Evolutionary conservation across 2,113 vertebrate species (phyloP).

Genomic region (Mormyrus lacerda): DNA sequence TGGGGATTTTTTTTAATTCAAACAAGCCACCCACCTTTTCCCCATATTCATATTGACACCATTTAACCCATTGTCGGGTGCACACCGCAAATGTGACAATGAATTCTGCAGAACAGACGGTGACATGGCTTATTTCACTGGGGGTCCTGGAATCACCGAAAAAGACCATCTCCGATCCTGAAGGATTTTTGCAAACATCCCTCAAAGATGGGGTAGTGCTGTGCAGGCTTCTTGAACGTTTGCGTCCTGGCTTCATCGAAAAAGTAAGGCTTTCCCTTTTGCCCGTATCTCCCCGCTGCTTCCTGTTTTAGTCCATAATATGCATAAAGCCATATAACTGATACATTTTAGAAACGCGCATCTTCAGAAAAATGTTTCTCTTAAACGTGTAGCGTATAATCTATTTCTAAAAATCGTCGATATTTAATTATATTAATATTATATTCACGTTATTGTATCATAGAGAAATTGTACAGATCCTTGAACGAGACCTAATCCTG

Average conservation of each 20-base stretch:
- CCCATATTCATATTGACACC: conserved; percentile 4
- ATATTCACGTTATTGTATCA: background rate
- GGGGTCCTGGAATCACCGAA: conserved; percentile 90
- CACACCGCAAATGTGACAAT: conserved; percentile 42
- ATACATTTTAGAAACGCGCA: background rate
- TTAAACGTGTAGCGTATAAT: background rate
- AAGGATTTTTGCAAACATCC: conserved; percentile 77
- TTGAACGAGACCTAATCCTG: background rate
- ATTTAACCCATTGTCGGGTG: conserved; percentile 5
- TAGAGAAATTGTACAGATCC: background rate
- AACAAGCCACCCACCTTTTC: conserved; percentile 7
- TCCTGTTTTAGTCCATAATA: background rate
- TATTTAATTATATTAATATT: background rate
- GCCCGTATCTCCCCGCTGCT: conserved; percentile 3
- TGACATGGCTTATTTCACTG: conserved; percentile 91
- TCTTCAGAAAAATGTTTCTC: background rate
- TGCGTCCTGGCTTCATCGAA: conserved; percentile 76
- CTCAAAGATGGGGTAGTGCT: conserved; percentile 84
- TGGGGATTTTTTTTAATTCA: conserved; percentile 3
- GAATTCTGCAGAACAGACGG: conserved; percentile 89
- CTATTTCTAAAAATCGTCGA: background rate
- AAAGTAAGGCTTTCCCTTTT: conserved; percentile 60
- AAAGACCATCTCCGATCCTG: conserved; percentile 83
- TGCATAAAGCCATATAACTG: background rate
- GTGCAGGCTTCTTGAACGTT: conserved; percentile 79